phyloP scores from a whole-genome alignment of 2,888 invertebrate species.

The Epistrophe grossulariae region DNA sequence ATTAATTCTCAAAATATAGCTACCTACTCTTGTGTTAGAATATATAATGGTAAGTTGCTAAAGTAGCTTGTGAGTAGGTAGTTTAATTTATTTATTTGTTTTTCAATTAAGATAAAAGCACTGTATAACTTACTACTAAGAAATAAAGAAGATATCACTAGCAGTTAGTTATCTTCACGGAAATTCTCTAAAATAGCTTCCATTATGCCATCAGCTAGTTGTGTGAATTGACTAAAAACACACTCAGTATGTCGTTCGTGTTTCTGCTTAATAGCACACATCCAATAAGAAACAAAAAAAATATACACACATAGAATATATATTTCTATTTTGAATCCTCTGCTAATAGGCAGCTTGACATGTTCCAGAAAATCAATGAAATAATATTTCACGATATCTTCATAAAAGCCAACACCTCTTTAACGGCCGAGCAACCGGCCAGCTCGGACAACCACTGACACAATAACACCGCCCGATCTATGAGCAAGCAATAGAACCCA shows the following conservation, averaged over 20 bases:
- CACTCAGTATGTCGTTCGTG: slow-evolving; percentile 22
- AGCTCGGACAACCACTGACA: slow-evolving; percentile 67
- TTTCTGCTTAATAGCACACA: slow-evolving; percentile 33
- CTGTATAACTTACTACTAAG: slow-evolving; percentile 27
- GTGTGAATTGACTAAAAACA: slow-evolving; percentile 31
- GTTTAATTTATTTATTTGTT: slow-evolving; percentile 50
- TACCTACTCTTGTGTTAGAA: slow-evolving; percentile 23
- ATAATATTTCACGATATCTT: slow-evolving; percentile 75
- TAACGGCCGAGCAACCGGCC: slow-evolving; percentile 49
- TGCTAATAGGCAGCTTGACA: slow-evolving; percentile 62
- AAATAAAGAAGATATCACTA: slow-evolving; percentile 35
- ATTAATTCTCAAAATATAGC: slow-evolving; percentile 35
- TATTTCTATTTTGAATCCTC: slow-evolving; percentile 35
- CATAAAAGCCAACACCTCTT: slow-evolving; percentile 74
- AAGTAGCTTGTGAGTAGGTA: slow-evolving; percentile 30
- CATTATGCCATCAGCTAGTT: slow-evolving; percentile 36
- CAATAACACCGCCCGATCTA: slow-evolving; percentile 65
- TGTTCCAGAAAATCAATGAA: slow-evolving; percentile 71
- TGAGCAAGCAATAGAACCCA: slow-evolving; percentile 63
- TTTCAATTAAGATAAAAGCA: slow-evolving; percentile 36
- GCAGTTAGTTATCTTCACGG: slow-evolving; percentile 29
- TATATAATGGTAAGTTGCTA: not conserved
- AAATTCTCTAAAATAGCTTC: slow-evolving; percentile 38
- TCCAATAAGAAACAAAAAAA: slow-evolving; percentile 19
- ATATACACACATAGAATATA: not conserved